A percentile compares a stretch with the other conserved stretches of the same genome.
Conservation (phyloP, 2,113 vertebrate genomes). For the Laticauda colubrina region DNA sequence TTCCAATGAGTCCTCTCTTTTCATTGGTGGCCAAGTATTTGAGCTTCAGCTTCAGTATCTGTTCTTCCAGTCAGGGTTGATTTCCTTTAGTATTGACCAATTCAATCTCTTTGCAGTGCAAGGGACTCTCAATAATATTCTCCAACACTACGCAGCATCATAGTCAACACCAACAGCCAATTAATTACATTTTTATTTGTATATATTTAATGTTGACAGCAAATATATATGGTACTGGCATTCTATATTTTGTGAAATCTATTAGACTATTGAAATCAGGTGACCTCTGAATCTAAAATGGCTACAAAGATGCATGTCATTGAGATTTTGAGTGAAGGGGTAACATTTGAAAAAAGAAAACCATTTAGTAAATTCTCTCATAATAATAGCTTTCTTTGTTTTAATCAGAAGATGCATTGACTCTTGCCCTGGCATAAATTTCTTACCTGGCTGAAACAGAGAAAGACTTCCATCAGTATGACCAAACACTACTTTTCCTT, state of each 20-base stretch:
- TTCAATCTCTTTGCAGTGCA: neutral
- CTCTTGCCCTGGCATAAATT: neutral
- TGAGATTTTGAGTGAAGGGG: neutral
- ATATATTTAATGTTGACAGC: neutral
- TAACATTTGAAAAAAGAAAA: neutral
- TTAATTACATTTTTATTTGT: neutral
- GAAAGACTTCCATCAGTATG: conserved; percentile 95
- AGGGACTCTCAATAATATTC: neutral
- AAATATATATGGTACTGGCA: neutral
- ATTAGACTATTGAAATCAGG: neutral
- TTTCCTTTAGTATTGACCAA: neutral
- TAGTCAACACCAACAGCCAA: neutral
- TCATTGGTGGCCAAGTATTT: neutral
- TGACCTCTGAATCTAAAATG: neutral
- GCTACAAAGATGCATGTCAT: neutral
- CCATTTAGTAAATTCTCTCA: neutral
- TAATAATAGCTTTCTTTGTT: neutral
- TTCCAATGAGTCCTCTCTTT: neutral
- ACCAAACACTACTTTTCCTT: conserved; percentile 91
- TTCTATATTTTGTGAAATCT: neutral
- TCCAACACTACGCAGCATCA: neutral
- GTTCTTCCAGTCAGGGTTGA: neutral
- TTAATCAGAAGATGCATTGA: rapidly evolving
- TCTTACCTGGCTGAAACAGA: conserved; percentile 90
- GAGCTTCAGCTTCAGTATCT: neutral